Percentiles rank a stretch among this genome's conserved stretches.
Evolutionary conservation across 2,113 vertebrate species (phyloP).

Genomic region (Platanista minor): DNA sequence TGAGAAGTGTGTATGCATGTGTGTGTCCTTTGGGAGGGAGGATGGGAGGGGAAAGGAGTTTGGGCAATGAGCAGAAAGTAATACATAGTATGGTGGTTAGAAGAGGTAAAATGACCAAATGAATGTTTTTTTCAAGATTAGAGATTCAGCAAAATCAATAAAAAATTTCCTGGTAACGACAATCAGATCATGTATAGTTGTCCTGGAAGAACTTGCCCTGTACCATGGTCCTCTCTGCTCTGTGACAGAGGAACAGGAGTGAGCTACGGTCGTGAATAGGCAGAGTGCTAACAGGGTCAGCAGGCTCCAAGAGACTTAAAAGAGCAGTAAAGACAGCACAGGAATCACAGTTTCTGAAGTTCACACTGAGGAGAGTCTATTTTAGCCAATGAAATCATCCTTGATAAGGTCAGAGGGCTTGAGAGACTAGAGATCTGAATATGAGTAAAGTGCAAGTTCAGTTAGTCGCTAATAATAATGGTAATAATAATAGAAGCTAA

Average conservation of each 20-base stretch:
- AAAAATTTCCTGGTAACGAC: background rate
- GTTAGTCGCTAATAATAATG: background rate
- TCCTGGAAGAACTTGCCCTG: background rate
- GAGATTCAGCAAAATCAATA: background rate
- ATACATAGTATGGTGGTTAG: background rate
- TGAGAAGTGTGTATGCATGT: background rate
- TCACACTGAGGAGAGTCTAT: background rate
- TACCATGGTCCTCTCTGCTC: background rate
- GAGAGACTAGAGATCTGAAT: background rate
- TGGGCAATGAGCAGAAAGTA: background rate
- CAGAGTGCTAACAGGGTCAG: fast-evolving
- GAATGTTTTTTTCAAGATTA: background rate
- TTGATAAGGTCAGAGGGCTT: background rate
- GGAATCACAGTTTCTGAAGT: background rate
- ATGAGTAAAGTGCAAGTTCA: background rate
- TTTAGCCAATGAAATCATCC: background rate
- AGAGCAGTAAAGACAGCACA: background rate
- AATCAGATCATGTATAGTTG: background rate
- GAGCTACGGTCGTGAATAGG: background rate
- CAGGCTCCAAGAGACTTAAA: background rate
- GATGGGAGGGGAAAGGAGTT: background rate
- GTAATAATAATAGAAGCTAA: background rate
- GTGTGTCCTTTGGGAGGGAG: no score
- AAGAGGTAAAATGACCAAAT: background rate
- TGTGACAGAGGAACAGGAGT: background rate